A percentile compares a stretch with the other conserved stretches of the same genome.
Conservation (phyloP, 2,888 invertebrate species). For the Orchesellides sinensis region DNA sequence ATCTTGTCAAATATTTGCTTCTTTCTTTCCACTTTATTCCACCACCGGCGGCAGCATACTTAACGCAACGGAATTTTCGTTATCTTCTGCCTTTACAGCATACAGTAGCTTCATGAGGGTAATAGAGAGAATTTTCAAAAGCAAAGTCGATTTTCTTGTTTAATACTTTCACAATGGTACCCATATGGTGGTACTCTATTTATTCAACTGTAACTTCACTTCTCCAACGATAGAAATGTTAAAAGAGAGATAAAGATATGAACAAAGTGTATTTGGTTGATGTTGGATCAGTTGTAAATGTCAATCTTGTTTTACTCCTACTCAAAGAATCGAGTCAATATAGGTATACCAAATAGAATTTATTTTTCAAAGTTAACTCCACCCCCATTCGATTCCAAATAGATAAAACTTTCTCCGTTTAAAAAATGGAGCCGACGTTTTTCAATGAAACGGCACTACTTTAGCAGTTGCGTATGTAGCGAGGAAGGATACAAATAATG, state of each 20-base stretch:
- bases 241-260: not conserved
- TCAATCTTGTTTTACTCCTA: slow-evolving; percentile 28
- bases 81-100: not conserved
- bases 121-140: not conserved
- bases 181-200: slow-evolving; percentile 1
- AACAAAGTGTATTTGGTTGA: not conserved
- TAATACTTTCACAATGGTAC: not conserved
- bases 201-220: not conserved
- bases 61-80: not conserved
- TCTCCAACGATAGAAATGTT: not conserved
- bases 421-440: no score
- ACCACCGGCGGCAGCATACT: not conserved
- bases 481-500: no score
- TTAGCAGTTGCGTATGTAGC: no score
- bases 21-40: slow-evolving; percentile 26
- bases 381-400: no score
- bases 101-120: not conserved
- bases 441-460: no score
- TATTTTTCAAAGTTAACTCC: no score
- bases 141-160: not conserved
- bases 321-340: no score
- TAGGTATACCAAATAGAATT: no score
- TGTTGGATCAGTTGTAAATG: slow-evolving; percentile 25
- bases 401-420: no score
- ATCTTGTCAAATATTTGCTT: slow-evolving; percentile 60